phyloP scores from a whole-genome alignment of 2,888 invertebrate species.

The Chironomus riparius region DNA sequence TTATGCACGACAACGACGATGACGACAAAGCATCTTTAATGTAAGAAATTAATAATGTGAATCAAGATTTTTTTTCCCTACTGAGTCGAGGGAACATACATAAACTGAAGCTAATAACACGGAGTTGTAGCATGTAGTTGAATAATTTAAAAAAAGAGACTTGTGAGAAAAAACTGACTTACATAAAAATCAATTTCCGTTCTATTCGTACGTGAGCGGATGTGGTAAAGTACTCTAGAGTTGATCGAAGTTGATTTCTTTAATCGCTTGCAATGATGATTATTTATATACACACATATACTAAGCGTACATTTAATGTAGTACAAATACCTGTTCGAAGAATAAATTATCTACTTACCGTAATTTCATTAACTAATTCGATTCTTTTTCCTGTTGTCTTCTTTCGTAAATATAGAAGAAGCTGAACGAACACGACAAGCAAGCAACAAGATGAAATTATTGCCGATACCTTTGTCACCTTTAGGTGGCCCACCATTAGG shows the following conservation, averaged over 20 bases:
- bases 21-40: too few species aligned
- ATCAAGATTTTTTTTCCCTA: too few species aligned
- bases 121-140: too few species aligned
- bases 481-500: constrained; percentile 66
- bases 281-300: not conserved
- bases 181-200: constrained; percentile 34
- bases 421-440: too few species aligned
- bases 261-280: not conserved
- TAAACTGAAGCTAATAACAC: too few species aligned
- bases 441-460: constrained; percentile 49
- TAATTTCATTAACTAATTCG: not conserved
- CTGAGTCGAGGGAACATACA: too few species aligned
- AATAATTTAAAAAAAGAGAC: not conserved
- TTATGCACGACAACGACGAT: too few species aligned
- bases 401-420: not conserved
- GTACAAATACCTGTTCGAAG: too few species aligned
- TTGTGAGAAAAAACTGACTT: constrained; percentile 17
- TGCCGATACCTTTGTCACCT: constrained; percentile 60
- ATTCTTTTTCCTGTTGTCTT: not conserved
- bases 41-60: too few species aligned
- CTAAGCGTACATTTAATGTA: too few species aligned
- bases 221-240: not conserved
- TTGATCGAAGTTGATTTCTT: not conserved
- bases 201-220: constrained; percentile 33
- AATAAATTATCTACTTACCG: not conserved